Conservation (phyloP, 2,113 vertebrate species). For the Callionymus lyra region DNA sequence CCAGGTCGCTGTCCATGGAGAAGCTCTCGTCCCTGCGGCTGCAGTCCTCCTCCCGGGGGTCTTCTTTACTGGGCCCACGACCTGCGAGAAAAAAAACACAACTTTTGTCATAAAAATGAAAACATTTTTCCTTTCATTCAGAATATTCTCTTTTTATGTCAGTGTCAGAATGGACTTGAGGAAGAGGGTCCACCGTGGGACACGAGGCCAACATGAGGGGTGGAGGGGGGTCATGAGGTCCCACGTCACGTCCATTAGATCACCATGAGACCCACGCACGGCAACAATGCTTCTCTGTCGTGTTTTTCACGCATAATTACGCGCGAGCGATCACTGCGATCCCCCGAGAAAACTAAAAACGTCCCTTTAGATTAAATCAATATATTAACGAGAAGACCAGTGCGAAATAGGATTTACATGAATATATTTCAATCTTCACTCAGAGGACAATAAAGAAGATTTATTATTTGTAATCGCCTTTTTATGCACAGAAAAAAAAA, state of each 20-base stretch:
- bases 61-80: conserved; percentile 75
- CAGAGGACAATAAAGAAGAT: too few relatives aligned
- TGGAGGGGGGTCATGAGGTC: background rate
- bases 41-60: conserved; percentile 78
- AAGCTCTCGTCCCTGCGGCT: conserved; percentile 86
- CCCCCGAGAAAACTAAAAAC: background rate
- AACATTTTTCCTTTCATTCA: too few relatives aligned
- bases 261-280: conserved; percentile 1
- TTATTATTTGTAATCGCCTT: too few relatives aligned
- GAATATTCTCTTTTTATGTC: too few relatives aligned
- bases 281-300: too few relatives aligned
- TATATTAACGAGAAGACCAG: background rate
- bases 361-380: conserved; percentile 6
- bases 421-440: too few relatives aligned
- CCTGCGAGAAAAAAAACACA: conserved; percentile 34
- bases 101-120: too few relatives aligned
- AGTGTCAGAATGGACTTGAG: too few relatives aligned
- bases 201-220: too few relatives aligned
- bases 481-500: too few relatives aligned
- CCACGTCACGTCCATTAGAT: conserved; percentile 8
- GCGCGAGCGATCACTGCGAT: background rate
- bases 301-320: conserved; percentile 41
- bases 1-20: conserved; percentile 95
- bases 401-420: too few relatives aligned
- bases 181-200: too few relatives aligned